Evolutionary conservation across 2,113 vertebrate genomes (phyloP), one percentile per base, ranked within the genome.

Genomic region (Cyanoderma ruficeps): DNA sequence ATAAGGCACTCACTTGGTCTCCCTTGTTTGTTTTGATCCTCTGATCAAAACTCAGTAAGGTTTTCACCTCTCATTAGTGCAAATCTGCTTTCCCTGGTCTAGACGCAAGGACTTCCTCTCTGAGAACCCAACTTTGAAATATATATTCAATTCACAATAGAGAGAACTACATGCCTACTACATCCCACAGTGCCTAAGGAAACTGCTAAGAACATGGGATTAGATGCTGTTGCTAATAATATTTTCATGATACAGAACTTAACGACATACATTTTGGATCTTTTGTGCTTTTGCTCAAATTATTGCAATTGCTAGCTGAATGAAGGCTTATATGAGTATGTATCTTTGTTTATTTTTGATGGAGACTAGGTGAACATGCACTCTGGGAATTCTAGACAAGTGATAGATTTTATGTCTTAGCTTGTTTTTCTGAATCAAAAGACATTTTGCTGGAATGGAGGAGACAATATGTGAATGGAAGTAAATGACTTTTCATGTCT

Each of bases 201-300:
- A 68, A 46, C 28, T 23, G 3, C 24, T 57, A 4, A 41, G 28
- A 65, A 67, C 8, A 65, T 46, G n/a, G 28, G 46, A 75, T 52
- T 6, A 63, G 70, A 37, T 50, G 24, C 3, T 82, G 16, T 50
- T 70, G 21, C 27, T 80, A 44, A 41, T 57, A 77, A 71, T 52
- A 60, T 64, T 64, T 85, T 76, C 19, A 57, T 52, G 11, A n/a
- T 49, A 25, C 13, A n/a, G 63, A 63, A 56, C 8, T 79, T 89
- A 75, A 82, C 0, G 0, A 31, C 5, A 42, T 0, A 7, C 14
- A 52, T 39, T 78, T 86, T 85, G 50, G 31, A 80, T 77, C 12
- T 63, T 71, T 31, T 0, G 8, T 52, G 19, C 11, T 76, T 83
- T 20, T 77, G 9, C 20, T 80, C 10, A 27, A 69, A 85, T 12